Evolutionary conservation across 1,140 invertebrate species (phyloP).

Genomic region (Dufourea novaeangliae): DNA sequence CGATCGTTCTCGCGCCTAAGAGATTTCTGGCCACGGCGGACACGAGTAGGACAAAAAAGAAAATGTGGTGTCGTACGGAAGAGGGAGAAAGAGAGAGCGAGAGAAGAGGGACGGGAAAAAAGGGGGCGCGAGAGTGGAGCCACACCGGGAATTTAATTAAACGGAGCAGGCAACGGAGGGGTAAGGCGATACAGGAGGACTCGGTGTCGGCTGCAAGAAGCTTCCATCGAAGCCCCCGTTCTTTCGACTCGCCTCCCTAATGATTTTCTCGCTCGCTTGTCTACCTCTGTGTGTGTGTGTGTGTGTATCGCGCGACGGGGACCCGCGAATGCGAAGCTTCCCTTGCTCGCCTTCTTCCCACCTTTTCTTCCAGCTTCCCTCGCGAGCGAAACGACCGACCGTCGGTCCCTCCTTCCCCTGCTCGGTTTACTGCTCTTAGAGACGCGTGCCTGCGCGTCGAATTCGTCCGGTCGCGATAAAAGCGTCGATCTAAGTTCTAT

Average conservation of each 20-base stretch:
- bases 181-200: slow-evolving; percentile 69
- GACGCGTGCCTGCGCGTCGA: background rate
- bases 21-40: slow-evolving; percentile 21
- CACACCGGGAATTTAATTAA: slow-evolving; percentile 78
- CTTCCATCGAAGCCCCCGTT: slow-evolving; percentile 53
- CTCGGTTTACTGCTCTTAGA: background rate
- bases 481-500: background rate
- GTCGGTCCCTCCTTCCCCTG: slow-evolving; percentile 11
- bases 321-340: background rate
- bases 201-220: slow-evolving; percentile 69
- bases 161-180: slow-evolving; percentile 59
- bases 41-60: background rate
- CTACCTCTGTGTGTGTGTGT: no score
- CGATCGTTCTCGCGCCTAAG: slow-evolving; percentile 32
- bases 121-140: slow-evolving; percentile 50
- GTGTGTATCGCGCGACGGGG: background rate
- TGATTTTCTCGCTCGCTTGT: slow-evolving; percentile 62
- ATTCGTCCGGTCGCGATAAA: background rate
- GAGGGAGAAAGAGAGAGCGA: slow-evolving; percentile 13
- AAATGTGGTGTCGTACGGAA: background rate
- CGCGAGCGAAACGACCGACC: slow-evolving; percentile 23
- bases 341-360: no score
- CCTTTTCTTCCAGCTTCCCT: no score
- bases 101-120: background rate
- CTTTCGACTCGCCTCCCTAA: slow-evolving; percentile 61